These are phyloP conservation scores for Podabrus alpinus DNA, from an alignment of 2,888 invertebrate species.

Conservation along the genomic window DNA sequence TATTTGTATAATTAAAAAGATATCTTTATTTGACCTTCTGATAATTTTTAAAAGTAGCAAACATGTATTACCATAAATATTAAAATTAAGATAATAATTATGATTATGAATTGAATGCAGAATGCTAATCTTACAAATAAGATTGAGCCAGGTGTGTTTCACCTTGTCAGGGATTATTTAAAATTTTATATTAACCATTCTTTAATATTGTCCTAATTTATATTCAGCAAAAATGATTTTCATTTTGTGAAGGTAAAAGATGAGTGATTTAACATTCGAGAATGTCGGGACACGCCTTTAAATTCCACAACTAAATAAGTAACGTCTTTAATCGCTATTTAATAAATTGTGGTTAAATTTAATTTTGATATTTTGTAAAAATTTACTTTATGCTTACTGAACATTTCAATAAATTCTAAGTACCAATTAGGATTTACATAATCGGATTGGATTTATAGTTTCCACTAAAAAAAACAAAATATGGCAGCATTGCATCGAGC, in stretches of 20 bases:
- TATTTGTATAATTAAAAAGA: not conserved
- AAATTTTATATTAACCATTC: conserved; percentile 1
- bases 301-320: not conserved
- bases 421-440: not conserved
- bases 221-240: not conserved
- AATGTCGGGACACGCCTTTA: not conserved
- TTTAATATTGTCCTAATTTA: conserved; percentile 3
- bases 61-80: not conserved
- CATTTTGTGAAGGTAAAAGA: not conserved
- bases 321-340: not conserved
- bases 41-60: not conserved
- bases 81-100: not conserved
- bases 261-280: not conserved
- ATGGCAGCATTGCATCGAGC: not conserved
- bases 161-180: conserved; percentile 2
- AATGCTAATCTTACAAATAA: not conserved
- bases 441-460: not conserved
- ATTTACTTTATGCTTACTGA: not conserved
- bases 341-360: not conserved
- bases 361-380: not conserved
- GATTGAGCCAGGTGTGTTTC: not conserved
- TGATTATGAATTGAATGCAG: not conserved
- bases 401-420: not conserved
- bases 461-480: not conserved
- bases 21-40: not conserved